phyloP scores from a whole-genome alignment of 1,140 invertebrate species.

The Brachionus sp. region DNA sequence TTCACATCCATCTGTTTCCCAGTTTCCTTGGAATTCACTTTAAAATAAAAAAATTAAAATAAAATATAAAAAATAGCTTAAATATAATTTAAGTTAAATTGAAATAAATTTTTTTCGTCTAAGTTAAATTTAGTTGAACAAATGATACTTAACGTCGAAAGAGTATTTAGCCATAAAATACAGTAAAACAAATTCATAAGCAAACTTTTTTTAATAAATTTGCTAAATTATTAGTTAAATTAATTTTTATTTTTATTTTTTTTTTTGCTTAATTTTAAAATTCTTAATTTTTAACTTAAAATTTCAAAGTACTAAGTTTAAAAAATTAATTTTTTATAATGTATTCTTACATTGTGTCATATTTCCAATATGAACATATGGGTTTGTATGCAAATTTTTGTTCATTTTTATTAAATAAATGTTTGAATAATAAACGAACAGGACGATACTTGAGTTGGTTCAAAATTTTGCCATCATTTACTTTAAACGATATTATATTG shows the following conservation, averaged over 20 bases:
- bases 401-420: background rate
- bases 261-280: background rate
- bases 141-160: background rate
- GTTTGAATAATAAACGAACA: slow-evolving; percentile 10
- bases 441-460: background rate
- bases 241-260: no score
- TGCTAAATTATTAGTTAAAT: background rate
- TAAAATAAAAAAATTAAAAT: background rate
- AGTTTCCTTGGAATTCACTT: slow-evolving; percentile 56
- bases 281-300: background rate
- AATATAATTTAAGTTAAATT: no score
- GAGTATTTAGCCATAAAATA: background rate
- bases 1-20: slow-evolving; percentile 85
- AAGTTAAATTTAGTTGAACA: background rate
- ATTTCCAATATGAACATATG: slow-evolving; percentile 6
- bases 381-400: background rate
- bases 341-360: background rate
- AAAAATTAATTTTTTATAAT: background rate
- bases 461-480: background rate
- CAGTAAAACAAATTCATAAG: background rate
- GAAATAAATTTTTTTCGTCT: no score
- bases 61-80: background rate
- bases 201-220: no score
- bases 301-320: background rate
- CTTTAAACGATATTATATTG: slow-evolving; percentile 30